Percentiles rank a stretch among this genome's conserved stretches.
phyloP scores from a whole-genome alignment of 1,140 invertebrate genomes.

The Alviniconcha marisindica region DNA sequence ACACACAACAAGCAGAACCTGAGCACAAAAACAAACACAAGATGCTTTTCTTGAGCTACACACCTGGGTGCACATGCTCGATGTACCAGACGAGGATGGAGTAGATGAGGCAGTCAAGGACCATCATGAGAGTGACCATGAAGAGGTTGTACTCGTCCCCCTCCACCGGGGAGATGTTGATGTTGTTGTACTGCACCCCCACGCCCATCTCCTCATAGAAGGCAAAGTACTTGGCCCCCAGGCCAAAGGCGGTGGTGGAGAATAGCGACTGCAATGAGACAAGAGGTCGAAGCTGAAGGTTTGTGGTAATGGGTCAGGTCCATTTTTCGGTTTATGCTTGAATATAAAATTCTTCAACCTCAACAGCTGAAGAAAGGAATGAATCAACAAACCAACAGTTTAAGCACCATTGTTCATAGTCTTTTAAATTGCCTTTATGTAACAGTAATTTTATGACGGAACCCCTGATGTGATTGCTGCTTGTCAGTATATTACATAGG shows the following conservation, averaged over 20 bases:
- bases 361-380: too few species aligned
- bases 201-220: conserved; percentile 81
- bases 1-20: too few species aligned
- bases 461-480: too few species aligned
- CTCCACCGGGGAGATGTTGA: conserved; percentile 80
- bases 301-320: too few species aligned
- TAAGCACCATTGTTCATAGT: background rate
- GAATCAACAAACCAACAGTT: conserved; percentile 29
- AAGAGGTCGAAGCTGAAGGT: too few species aligned
- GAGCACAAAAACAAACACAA: background rate
- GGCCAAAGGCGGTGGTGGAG: conserved; percentile 86
- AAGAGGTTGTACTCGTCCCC: conserved; percentile 85
- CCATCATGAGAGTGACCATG: conserved; percentile 79
- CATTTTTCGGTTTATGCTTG: too few species aligned
- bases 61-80: conserved; percentile 81
- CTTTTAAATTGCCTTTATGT: too few species aligned
- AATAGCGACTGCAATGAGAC: conserved; percentile 81
- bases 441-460: too few species aligned
- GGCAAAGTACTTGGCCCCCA: conserved; percentile 83
- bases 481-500: too few species aligned
- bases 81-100: conserved; percentile 80
- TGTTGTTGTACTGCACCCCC: conserved; percentile 86
- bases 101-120: conserved; percentile 78
- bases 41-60: too few species aligned
- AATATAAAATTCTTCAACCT: too few species aligned